A percentile compares a stretch with the other conserved stretches of the same genome.
Conservation (phyloP, 2,888 invertebrate genomes). For the Hartigia nigra region DNA sequence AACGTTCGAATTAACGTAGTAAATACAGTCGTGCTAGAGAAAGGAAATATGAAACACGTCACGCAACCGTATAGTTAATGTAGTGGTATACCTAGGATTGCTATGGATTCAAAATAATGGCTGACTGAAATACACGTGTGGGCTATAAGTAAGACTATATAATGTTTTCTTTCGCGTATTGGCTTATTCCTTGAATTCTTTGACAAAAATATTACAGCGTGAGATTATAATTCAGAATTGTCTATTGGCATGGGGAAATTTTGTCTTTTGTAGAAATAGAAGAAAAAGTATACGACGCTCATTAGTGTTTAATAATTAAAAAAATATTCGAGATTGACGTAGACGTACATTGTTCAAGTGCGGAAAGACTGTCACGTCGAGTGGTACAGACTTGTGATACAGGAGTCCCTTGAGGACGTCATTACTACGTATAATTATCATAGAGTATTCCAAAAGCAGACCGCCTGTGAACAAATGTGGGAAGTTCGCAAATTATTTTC, state of each 20-base stretch:
- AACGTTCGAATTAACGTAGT: slow-evolving; percentile 6
- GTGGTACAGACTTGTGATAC: slow-evolving; percentile 20
- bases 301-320: slow-evolving; percentile 44
- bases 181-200: neutral
- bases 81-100: neutral
- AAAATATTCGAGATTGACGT: slow-evolving; percentile 20
- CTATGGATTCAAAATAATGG: neutral
- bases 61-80: slow-evolving; percentile 10
- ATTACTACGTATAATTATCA: slow-evolving; percentile 42
- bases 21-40: neutral
- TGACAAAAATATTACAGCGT: neutral
- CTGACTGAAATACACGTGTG: neutral
- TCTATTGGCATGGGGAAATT: neutral
- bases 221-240: neutral
- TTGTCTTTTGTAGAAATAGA: neutral
- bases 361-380: slow-evolving; percentile 30
- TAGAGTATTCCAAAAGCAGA: slow-evolving; percentile 14
- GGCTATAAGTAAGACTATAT: neutral
- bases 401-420: slow-evolving; percentile 33
- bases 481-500: slow-evolving; percentile 5
- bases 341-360: slow-evolving; percentile 22
- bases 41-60: slow-evolving; percentile 15
- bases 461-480: neutral
- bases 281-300: slow-evolving; percentile 32
- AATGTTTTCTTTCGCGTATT: neutral